Base-by-base conservation (phyloP, 2,113 vertebrate genomes). In the Oenanthe melanoleuca region DNA sequence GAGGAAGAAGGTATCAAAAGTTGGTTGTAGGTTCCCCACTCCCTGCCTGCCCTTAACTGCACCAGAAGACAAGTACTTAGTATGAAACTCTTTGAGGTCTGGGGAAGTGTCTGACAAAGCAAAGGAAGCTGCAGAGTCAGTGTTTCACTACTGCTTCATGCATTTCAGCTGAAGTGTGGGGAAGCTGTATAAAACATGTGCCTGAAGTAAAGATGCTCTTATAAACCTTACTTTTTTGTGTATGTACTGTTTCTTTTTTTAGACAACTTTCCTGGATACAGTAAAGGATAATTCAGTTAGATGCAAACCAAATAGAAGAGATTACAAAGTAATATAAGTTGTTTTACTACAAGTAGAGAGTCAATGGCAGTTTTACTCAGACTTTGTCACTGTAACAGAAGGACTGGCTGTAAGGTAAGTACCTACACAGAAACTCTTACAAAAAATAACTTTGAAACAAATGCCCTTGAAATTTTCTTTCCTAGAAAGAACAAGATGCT, bases 391-490 rank as follows among this genome's bases (percentile, higher is more conserved):
- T 60, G 34, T 66, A 60, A 44, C 34, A 60, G 82, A 74, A 70
- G 12, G 37, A 24, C 29, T 83, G 34, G 16, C 47, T 71, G 9
- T 55, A 66, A 64, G 33, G 59, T 77, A 77, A 83, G 64, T 66
- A 47, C 12, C 18, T 70, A 16, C 2, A 2, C 8, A 82, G 49
- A 52, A 75, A 45, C 11, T 38, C 25, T 80, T 70, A 20, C 0
- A 37, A 81, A 70, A 78, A 45, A 1, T 31, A 1, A 4, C 42
- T 80, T 78, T 53, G 50, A 33, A 2, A 22, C 0, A 4, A 2
- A 29, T 34, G 23, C 18, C 12, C 33, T 80, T 65, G 13, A 53
- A 92, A 34, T 66, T 73, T 2, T 53, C 4, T 65, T 69, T 73
- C 11, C 31, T 57, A 31, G 45, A 65, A 86, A 55, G 29, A 19